A percentile compares a stretch with the other conserved stretches of the same genome.
These are phyloP conservation scores for Mythimna albipuncta DNA, from an alignment of 2,888 invertebrate genomes.

Conservation along the genomic window DNA sequence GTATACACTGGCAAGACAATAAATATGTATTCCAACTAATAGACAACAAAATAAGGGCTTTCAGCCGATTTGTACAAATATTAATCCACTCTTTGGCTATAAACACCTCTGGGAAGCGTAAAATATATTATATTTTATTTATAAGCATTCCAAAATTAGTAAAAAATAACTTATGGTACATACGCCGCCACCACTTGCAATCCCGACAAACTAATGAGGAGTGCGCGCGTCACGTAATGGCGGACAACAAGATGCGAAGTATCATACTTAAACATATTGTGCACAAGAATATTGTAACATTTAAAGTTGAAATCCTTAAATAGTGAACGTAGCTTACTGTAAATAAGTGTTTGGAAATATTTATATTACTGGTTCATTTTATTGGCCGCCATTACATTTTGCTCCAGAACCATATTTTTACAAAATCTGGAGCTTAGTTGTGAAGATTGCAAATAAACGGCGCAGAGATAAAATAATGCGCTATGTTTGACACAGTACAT, in stretches of 20 bases:
- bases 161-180: conserved; percentile 65
- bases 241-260: conserved; percentile 23
- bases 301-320: conserved; percentile 48
- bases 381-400: conserved; percentile 46
- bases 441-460: conserved; percentile 65
- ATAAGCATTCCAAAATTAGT: conserved; percentile 78
- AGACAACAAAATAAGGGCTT: conserved; percentile 78
- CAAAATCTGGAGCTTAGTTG: neutral
- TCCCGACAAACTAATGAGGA: conserved; percentile 32
- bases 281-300: conserved; percentile 52
- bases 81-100: conserved; percentile 84
- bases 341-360: conserved; percentile 46
- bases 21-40: conserved; percentile 71
- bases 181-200: conserved; percentile 65
- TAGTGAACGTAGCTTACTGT: conserved; percentile 55
- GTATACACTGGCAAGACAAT: conserved; percentile 66
- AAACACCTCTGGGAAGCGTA: conserved; percentile 86
- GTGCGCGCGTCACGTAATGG: conserved; percentile 29
- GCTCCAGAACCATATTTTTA: neutral
- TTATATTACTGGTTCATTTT: conserved; percentile 43
- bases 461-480: conserved; percentile 67
- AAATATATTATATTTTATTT: conserved; percentile 74
- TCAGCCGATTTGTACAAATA: conserved; percentile 82
- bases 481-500: conserved; percentile 82
- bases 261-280: conserved; percentile 53